These are phyloP conservation scores for Rotaria sp. DNA, from an alignment of 2,888 invertebrate genomes.

Conservation along the genomic window DNA sequence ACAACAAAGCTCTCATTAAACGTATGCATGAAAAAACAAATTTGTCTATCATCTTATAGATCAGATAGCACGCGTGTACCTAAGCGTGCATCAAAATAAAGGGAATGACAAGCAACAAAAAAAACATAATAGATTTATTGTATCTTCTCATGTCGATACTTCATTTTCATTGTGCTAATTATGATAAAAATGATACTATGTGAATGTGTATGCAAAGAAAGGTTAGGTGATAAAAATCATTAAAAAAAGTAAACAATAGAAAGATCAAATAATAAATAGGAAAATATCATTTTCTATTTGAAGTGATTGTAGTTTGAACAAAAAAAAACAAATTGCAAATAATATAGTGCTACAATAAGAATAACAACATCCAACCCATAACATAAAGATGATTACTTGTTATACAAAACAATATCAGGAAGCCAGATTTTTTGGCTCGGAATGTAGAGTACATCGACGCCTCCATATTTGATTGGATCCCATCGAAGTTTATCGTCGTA, in stretches of 20 bases:
- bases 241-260: not conserved
- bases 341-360: not conserved
- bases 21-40: not conserved
- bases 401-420: conserved; percentile 40
- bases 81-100: not conserved
- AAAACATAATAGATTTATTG: not conserved
- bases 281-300: not conserved
- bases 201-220: not conserved
- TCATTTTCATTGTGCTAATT: not conserved
- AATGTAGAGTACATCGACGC: conserved; percentile 83
- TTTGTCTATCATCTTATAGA: not conserved
- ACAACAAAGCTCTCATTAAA: not conserved
- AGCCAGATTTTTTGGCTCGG: conserved; percentile 91
- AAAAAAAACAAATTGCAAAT: not conserved
- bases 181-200: not conserved
- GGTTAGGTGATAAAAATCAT: not conserved
- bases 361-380: conserved; percentile 1
- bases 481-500: conserved; percentile 86
- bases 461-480: conserved; percentile 89
- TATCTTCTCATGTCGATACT: not conserved
- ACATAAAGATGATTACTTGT: conserved; percentile 31
- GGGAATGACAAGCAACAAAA: not conserved
- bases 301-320: not conserved
- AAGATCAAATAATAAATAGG: not conserved
- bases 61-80: not conserved